A percentile compares a stretch with the other conserved stretches of the same genome.
These are phyloP conservation scores for Drosophila parthenogenetica DNA, from an alignment of 2,888 invertebrate genomes.

Conservation along the genomic window DNA sequence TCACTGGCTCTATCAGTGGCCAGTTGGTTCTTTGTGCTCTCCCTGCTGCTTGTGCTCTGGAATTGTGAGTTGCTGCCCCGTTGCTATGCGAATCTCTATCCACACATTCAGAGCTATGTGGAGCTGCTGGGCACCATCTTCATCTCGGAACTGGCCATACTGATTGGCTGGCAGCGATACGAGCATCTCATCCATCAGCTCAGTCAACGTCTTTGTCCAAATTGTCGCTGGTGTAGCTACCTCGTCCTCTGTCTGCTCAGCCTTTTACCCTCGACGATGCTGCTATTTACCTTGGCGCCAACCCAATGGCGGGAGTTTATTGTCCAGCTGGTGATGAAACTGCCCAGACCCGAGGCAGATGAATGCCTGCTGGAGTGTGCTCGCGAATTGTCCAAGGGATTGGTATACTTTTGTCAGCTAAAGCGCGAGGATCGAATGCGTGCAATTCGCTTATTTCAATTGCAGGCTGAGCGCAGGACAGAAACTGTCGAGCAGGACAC, in stretches of 20 bases:
- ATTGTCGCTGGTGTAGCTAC: conserved; percentile 46
- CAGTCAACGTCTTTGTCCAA: conserved; percentile 27
- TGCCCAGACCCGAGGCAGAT: conserved; percentile 45
- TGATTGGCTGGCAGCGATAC: conserved; percentile 47
- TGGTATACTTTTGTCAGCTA: conserved; percentile 34
- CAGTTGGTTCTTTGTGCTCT: conserved; percentile 34
- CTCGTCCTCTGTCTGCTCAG: conserved; percentile 29
- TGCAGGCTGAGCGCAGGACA: conserved; percentile 28
- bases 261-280: conserved; percentile 29
- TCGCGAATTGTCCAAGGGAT: conserved; percentile 28
- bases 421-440: conserved; percentile 50
- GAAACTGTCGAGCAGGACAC: background rate
- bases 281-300: conserved; percentile 35
- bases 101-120: conserved; percentile 15
- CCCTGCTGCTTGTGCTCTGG: conserved; percentile 42
- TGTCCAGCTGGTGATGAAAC: conserved; percentile 30
- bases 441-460: conserved; percentile 36
- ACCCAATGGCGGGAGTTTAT: conserved; percentile 44
- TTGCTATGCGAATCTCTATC: conserved; percentile 16
- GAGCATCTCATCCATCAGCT: conserved; percentile 39
- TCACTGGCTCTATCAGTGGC: conserved; percentile 23
- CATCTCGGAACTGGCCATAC: conserved; percentile 41
- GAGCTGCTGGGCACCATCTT: conserved; percentile 54
- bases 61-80: conserved; percentile 44
- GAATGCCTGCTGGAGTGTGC: conserved; percentile 34